A percentile compares a stretch with the other conserved stretches of the same genome.
Evolutionary conservation across 1,140 invertebrate genomes (phyloP).

Genomic region (Limonius californicus): DNA sequence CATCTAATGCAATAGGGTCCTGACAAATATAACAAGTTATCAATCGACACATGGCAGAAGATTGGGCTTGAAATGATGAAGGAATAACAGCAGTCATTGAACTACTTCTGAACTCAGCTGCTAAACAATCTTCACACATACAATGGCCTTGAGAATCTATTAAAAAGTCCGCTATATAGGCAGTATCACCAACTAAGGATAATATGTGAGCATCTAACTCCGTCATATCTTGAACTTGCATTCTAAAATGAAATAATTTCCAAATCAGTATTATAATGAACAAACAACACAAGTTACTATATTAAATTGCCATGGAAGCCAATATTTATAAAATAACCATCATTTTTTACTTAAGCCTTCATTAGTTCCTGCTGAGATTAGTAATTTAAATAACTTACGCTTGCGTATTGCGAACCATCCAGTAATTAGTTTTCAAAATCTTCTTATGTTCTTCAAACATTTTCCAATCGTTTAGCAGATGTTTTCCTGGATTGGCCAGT

Average conservation of each 20-base stretch:
- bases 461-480: slow-evolving; percentile 18
- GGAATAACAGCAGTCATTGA: not conserved
- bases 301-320: too few species aligned
- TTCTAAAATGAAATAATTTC: slow-evolving; percentile 6
- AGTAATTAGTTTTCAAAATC: slow-evolving; percentile 23
- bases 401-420: slow-evolving; percentile 16
- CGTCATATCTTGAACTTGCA: slow-evolving; percentile 5
- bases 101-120: slow-evolving; percentile 15
- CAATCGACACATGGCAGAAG: not conserved
- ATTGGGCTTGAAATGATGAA: not conserved
- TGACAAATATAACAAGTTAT: slow-evolving; percentile 20
- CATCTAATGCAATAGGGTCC: slow-evolving; percentile 13
- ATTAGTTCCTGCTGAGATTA: too few species aligned
- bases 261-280: too few species aligned
- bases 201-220: slow-evolving; percentile 16
- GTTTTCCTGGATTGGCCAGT: not conserved
- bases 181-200: slow-evolving; percentile 14
- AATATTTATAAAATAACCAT: too few species aligned
- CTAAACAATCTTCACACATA: slow-evolving; percentile 22
- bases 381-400: slow-evolving; percentile 13
- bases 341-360: too few species aligned
- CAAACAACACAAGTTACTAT: too few species aligned
- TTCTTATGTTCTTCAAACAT: slow-evolving; percentile 20
- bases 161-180: slow-evolving; percentile 17
- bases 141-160: slow-evolving; percentile 20